phyloP scores from a whole-genome alignment of 2,888 invertebrate species.

The Parasteatoda lunata region DNA sequence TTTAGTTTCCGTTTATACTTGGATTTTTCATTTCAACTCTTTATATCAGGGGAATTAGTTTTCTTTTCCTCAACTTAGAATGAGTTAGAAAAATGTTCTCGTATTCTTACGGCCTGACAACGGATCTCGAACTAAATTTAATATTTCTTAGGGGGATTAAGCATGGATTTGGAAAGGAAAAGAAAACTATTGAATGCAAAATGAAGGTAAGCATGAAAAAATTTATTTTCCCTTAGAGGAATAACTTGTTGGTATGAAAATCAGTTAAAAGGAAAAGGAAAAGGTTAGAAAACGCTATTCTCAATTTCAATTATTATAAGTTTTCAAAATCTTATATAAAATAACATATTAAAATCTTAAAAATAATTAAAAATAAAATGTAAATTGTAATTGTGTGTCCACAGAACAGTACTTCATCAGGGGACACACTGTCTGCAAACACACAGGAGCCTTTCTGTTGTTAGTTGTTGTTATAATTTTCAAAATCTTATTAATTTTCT shows the following conservation, averaged over 20 bases:
- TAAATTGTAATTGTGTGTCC: too few species aligned
- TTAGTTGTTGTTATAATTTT: too few species aligned
- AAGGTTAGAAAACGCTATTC: background rate
- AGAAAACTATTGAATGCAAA: slow-evolving; percentile 35
- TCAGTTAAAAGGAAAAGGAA: background rate
- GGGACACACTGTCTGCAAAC: too few species aligned
- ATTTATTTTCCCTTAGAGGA: slow-evolving; percentile 21
- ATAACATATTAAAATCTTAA: too few species aligned
- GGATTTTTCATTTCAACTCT: slow-evolving; percentile 59
- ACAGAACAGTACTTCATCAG: too few species aligned
- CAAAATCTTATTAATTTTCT: too few species aligned
- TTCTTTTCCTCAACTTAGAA: slow-evolving; percentile 45
- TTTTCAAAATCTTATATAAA: too few species aligned
- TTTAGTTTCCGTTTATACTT: slow-evolving; percentile 60
- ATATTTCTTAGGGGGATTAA: slow-evolving; percentile 64
- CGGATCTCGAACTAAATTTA: slow-evolving; percentile 60
- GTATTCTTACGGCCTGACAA: slow-evolving; percentile 26
- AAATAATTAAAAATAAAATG: too few species aligned
- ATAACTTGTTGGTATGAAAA: slow-evolving; percentile 21
- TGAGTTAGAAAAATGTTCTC: slow-evolving; percentile 25
- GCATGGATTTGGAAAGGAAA: slow-evolving; percentile 40
- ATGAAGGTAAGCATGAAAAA: slow-evolving; percentile 4
- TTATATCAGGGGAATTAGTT: slow-evolving; percentile 58
- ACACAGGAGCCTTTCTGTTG: too few species aligned
- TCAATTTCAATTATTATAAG: background rate